Percentiles rank a stretch among this genome's conserved stretches.
These are phyloP conservation scores for Eristalis intricaria DNA, from an alignment of 2,888 invertebrate genomes.

Conservation along the genomic window DNA sequence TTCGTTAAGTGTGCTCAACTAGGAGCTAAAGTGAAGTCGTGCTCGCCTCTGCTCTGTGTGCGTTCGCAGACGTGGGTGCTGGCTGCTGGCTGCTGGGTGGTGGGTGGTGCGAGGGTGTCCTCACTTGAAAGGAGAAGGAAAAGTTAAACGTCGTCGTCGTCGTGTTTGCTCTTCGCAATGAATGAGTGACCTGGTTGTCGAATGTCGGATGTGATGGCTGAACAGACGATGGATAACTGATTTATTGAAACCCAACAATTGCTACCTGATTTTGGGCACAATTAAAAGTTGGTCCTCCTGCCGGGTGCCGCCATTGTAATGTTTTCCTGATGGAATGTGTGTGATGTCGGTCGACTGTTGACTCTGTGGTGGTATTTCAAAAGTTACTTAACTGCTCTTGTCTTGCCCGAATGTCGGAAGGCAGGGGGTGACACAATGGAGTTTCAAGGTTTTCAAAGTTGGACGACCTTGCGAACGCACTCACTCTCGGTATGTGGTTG, in stretches of 20 bases:
- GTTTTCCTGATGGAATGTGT: background rate
- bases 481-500: too few relatives aligned
- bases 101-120: too few relatives aligned
- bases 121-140: background rate
- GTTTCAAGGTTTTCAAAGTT: background rate
- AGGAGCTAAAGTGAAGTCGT: background rate
- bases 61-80: background rate
- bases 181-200: slow-evolving; percentile 6
- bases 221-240: background rate
- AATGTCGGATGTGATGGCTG: background rate
- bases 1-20: background rate
- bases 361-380: background rate
- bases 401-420: background rate
- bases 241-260: background rate
- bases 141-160: background rate
- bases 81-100: too few relatives aligned
- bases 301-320: too few relatives aligned
- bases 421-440: background rate
- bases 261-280: background rate
- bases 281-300: background rate
- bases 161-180: background rate
- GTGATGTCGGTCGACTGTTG: too few relatives aligned
- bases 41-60: background rate
- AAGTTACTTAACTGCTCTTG: background rate
- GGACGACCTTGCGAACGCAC: background rate